phyloP scores from a whole-genome alignment of 2,888 invertebrate genomes.

The Digitonthophagus gazella region DNA sequence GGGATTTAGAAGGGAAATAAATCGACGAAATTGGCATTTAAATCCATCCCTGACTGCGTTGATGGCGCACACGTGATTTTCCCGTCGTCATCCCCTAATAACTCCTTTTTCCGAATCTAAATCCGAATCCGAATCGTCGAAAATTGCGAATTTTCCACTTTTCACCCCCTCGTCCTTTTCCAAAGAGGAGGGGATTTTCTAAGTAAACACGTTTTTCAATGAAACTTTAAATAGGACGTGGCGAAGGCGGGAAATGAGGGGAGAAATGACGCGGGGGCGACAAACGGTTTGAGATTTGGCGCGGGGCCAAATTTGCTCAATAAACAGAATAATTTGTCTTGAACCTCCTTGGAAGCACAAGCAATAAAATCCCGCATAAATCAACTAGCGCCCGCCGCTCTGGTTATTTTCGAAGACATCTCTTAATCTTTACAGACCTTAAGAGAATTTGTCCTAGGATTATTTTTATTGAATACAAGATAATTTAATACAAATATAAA shows the following conservation, averaged over 20 bases:
- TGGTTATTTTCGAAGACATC: neutral
- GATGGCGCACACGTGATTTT: too few relatives aligned
- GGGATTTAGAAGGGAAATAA: too few relatives aligned
- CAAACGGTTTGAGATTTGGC: neutral
- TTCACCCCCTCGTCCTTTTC: too few relatives aligned
- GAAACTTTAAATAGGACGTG: neutral
- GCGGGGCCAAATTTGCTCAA: neutral
- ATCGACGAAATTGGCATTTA: too few relatives aligned
- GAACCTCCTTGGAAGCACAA: neutral
- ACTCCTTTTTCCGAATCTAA: too few relatives aligned
- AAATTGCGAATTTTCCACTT: too few relatives aligned
- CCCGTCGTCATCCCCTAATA: too few relatives aligned
- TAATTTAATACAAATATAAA: neutral
- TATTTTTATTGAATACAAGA: too few relatives aligned
- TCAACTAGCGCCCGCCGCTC: neutral
- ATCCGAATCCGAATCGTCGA: too few relatives aligned
- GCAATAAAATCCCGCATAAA: neutral
- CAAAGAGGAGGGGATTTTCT: too few relatives aligned
- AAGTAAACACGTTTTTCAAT: constrained; percentile 3
- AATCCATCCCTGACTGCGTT: too few relatives aligned
- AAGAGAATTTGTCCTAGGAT: neutral
- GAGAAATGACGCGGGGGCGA: neutral
- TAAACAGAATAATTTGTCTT: neutral
- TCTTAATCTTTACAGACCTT: neutral
- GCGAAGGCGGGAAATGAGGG: too few relatives aligned